Evolutionary conservation across 1,140 invertebrate species (phyloP).

Genomic region (Nylanderia fulva): DNA sequence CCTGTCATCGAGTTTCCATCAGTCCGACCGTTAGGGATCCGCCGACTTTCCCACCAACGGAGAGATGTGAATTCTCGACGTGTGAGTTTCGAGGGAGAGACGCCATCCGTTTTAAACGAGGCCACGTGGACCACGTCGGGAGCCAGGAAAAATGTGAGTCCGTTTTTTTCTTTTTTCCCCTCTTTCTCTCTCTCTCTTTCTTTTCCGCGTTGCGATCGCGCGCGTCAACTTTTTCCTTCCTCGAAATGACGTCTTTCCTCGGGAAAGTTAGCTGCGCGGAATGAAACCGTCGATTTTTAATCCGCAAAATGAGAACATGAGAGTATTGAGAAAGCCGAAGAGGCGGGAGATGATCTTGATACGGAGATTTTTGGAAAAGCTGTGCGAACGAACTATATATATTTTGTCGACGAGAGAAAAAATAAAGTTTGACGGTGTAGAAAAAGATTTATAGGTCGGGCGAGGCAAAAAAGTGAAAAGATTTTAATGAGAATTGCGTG

Average conservation of each 20-base stretch:
- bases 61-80: not conserved
- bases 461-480: not conserved
- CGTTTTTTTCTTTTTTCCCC: not conserved
- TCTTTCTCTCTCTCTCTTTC: not conserved
- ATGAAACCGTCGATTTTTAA: not conserved
- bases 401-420: not conserved
- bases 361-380: not conserved
- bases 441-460: not conserved
- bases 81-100: slow-evolving; percentile 16
- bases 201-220: not conserved
- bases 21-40: not conserved
- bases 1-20: slow-evolving; percentile 16
- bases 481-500: not conserved
- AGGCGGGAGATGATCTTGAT: not conserved
- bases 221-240: slow-evolving; percentile 9
- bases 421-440: not conserved
- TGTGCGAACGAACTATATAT: not conserved
- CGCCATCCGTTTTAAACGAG: slow-evolving; percentile 65
- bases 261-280: slow-evolving; percentile 23
- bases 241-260: not conserved
- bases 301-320: not conserved
- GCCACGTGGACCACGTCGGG: slow-evolving; percentile 82
- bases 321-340: too few relatives aligned
- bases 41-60: not conserved
- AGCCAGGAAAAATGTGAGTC: slow-evolving; percentile 79